These are phyloP conservation scores for Grantiella picta DNA, from an alignment of 2,113 vertebrate species.

Conservation along the genomic window DNA sequence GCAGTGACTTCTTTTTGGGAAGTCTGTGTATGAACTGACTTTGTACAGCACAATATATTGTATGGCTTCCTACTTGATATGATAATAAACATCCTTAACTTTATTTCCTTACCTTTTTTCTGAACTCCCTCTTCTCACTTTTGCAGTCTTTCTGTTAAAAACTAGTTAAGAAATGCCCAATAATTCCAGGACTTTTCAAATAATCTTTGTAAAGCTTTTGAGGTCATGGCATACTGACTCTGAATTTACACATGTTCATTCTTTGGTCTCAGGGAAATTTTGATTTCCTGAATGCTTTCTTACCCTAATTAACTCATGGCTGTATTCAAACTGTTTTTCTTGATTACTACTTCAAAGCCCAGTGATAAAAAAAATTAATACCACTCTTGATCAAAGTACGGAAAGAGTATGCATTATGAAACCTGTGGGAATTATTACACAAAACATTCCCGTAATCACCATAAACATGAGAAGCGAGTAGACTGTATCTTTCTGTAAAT, in stretches of 20 bases:
- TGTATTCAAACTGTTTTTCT: neutral
- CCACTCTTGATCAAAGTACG: neutral
- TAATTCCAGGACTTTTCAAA: neutral
- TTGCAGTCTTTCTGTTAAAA: neutral
- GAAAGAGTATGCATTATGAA: neutral
- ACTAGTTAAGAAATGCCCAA: neutral
- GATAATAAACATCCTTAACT: neutral
- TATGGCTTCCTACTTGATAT: neutral
- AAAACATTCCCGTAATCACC: neutral
- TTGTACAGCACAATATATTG: neutral
- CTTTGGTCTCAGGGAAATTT: neutral
- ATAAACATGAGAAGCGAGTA: neutral
- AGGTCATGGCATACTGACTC: neutral
- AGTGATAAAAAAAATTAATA: neutral
- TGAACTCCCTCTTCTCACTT: neutral
- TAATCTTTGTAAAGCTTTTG: neutral
- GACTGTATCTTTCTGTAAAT: neutral
- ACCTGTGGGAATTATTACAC: neutral
- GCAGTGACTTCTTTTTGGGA: neutral
- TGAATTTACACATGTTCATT: neutral
- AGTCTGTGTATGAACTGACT: neutral
- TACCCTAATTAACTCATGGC: neutral
- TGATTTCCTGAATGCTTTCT: neutral
- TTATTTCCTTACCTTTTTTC: neutral
- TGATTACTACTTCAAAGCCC: neutral